phyloP scores from a whole-genome alignment of 1,140 invertebrate genomes.

The Drosophila biarmipes region DNA sequence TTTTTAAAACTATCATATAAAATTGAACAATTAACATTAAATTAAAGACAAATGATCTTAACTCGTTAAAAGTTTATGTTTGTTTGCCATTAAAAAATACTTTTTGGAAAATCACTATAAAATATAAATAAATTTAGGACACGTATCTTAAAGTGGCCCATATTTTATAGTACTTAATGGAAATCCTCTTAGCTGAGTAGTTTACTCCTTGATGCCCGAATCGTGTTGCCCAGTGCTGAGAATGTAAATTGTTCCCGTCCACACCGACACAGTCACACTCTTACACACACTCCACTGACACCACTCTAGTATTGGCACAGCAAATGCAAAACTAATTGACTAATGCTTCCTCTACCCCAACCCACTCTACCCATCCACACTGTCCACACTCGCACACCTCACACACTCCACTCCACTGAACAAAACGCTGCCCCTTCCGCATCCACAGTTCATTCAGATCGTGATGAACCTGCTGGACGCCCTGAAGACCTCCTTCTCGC shows the following conservation, averaged over 20 bases:
- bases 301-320: conserved; percentile 64
- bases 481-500: conserved; percentile 95
- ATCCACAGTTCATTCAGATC: conserved; percentile 94
- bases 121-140: too few species aligned
- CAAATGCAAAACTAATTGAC: conserved; percentile 73
- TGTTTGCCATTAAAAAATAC: too few species aligned
- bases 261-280: conserved; percentile 42
- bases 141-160: not conserved
- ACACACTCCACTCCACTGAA: conserved; percentile 49
- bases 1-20: too few species aligned
- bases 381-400: conserved; percentile 31
- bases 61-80: too few species aligned
- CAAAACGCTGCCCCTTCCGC: conserved; percentile 70
- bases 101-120: too few species aligned
- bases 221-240: conserved; percentile 59
- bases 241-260: conserved; percentile 60
- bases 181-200: not conserved
- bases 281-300: conserved; percentile 21
- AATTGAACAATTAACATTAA: too few species aligned
- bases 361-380: not conserved
- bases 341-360: conserved; percentile 59
- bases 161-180: not conserved
- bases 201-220: not conserved
- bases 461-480: conserved; percentile 95
- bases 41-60: not conserved